phyloP scores from a whole-genome alignment of 2,113 vertebrate genomes.

The Phalacrocorax aristotelis region DNA sequence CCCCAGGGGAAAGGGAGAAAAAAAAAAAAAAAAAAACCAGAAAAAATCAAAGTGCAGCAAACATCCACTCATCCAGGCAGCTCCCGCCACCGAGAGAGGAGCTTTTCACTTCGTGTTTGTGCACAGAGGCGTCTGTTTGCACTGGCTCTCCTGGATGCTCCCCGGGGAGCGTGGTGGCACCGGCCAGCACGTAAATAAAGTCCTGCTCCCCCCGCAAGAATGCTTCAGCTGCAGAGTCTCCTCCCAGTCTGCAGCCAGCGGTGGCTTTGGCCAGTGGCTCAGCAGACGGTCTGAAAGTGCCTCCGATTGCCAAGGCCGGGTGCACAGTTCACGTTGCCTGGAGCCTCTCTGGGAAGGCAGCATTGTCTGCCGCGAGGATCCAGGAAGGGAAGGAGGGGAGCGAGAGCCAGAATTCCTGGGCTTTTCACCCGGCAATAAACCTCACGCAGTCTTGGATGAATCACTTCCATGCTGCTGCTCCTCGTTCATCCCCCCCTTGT shows the following conservation, averaged over 20 bases:
- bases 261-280: neutral
- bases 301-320: neutral
- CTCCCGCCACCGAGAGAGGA: neutral
- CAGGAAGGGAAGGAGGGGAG: neutral
- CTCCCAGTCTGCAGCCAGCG: neutral
- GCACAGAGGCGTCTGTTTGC: neutral
- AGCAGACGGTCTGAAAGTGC: neutral
- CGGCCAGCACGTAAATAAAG: no score
- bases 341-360: neutral
- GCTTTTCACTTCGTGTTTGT: neutral
- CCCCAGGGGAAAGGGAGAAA: neutral
- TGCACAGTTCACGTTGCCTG: neutral
- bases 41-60: neutral
- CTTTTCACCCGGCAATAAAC: neutral
- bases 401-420: neutral
- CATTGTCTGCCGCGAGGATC: neutral
- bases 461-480: neutral
- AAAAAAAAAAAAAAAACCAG: neutral
- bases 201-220: neutral
- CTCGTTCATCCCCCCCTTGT: neutral
- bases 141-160: neutral
- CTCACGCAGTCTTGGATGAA: neutral
- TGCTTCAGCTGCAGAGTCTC: neutral
- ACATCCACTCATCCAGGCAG: neutral
- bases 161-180: neutral